Evolutionary conservation across 2,113 vertebrate genomes (phyloP).

Genomic region (Eubucco bourcierii): DNA sequence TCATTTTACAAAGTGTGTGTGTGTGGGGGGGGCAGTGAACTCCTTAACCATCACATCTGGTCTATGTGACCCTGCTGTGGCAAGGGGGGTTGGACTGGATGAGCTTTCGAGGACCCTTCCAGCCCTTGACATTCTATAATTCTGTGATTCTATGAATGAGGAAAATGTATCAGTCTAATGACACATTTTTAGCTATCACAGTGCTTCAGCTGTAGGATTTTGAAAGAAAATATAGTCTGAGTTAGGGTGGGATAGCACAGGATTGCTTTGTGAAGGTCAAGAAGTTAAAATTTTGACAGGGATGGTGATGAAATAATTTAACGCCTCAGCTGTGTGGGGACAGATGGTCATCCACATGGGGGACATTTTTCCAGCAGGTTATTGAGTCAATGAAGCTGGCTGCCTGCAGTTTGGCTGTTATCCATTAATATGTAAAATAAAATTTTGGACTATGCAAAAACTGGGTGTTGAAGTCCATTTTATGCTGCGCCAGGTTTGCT

Average conservation of each 20-base stretch:
- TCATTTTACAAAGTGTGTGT: too few relatives aligned
- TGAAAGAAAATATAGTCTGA: not conserved
- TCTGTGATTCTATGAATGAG: not conserved
- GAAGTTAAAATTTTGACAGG: conserved; percentile 66
- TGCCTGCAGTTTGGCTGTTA: conserved; percentile 54
- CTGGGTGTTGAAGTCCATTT: conserved; percentile 42
- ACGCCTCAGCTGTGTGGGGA: conserved; percentile 42
- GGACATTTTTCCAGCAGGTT: conserved; percentile 65
- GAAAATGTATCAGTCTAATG: not conserved
- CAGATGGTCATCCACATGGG: conserved; percentile 65
- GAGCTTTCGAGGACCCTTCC: too few relatives aligned
- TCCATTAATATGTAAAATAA: conserved; percentile 59
- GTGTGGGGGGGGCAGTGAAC: too few relatives aligned
- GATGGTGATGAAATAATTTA: conserved; percentile 57
- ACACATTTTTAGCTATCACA: not conserved
- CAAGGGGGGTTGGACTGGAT: too few relatives aligned
- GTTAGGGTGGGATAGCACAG: not conserved
- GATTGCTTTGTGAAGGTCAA: conserved; percentile 52
- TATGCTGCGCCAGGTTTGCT: conserved; percentile 40
- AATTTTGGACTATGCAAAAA: conserved; percentile 53
- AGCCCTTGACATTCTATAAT: too few relatives aligned
- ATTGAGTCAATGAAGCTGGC: conserved; percentile 55
- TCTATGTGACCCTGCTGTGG: too few relatives aligned
- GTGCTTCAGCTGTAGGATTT: not conserved
- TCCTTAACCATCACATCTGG: too few relatives aligned